Evolutionary conservation across 35 echinoderm and acorn worm species (phyloP).

Genomic region (Ophioderma brevispina): DNA sequence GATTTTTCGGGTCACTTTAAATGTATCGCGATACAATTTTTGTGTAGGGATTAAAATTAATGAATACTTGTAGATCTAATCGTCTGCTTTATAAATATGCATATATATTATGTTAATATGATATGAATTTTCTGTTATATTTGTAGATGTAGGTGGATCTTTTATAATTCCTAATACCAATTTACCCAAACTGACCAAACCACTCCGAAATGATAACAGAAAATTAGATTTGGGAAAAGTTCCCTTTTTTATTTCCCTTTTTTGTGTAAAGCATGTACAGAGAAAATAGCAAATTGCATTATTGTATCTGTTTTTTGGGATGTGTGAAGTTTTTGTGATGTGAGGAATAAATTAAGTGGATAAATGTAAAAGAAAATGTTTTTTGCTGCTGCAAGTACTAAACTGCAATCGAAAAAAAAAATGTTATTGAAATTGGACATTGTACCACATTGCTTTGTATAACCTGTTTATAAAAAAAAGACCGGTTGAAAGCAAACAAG

Average conservation of each 20-base stretch:
- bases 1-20: no score
- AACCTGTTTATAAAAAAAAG: neutral
- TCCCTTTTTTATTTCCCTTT: neutral
- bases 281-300: neutral
- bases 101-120: no score
- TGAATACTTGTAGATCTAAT: no score
- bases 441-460: neutral
- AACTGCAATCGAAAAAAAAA: neutral
- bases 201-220: neutral
- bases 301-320: neutral
- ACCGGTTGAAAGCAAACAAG: neutral
- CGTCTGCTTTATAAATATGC: no score
- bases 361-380: no score
- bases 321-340: neutral
- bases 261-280: constrained; percentile 2
- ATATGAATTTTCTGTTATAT: no score
- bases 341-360: neutral
- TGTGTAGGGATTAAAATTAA: no score
- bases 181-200: neutral
- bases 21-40: no score
- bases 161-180: no score
- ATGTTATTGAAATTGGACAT: constrained; percentile 3
- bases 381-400: neutral
- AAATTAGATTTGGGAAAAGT: no score
- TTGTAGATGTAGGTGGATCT: no score